phyloP scores from a whole-genome alignment of 2,797 vertebrate species.

The Enteromius unitaeniatus region DNA sequence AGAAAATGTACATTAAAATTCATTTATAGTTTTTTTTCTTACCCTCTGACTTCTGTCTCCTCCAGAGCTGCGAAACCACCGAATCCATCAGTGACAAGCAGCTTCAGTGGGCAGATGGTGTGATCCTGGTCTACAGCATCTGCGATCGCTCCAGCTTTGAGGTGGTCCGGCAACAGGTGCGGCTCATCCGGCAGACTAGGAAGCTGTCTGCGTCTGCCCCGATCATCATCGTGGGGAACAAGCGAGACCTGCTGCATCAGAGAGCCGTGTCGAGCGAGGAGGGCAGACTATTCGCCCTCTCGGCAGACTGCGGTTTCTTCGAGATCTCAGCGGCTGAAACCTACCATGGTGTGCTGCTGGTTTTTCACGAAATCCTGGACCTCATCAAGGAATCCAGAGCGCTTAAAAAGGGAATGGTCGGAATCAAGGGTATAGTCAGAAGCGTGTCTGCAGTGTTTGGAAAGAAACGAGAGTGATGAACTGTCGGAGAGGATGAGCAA shows the following conservation, averaged over 20 bases:
- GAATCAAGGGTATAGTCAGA: slow-evolving; percentile 78
- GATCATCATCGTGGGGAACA: slow-evolving; percentile 82
- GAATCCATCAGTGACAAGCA: slow-evolving; percentile 70
- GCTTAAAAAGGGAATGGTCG: slow-evolving; percentile 67
- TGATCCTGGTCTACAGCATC: slow-evolving; percentile 84
- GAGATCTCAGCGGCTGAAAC: slow-evolving; percentile 83
- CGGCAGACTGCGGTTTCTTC: slow-evolving; percentile 79
- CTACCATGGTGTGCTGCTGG: slow-evolving; percentile 79
- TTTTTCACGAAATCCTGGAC: slow-evolving; percentile 79
- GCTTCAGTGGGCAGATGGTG: slow-evolving; percentile 81
- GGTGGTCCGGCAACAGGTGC: slow-evolving; percentile 72
- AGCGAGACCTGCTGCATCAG: slow-evolving; percentile 80
- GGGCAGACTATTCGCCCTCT: slow-evolving; percentile 76
- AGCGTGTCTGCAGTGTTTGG: slow-evolving; percentile 82
- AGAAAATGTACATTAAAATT: not conserved
- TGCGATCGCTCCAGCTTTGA: slow-evolving; percentile 83
- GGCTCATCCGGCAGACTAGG: slow-evolving; percentile 65
- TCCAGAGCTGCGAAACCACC: slow-evolving; percentile 61
- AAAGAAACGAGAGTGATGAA: slow-evolving; percentile 73
- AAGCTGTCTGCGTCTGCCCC: slow-evolving; percentile 64
- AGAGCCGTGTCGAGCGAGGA: slow-evolving; percentile 80
- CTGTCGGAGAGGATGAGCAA: not conserved
- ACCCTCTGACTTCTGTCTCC: not conserved
- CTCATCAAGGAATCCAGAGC: slow-evolving; percentile 72
- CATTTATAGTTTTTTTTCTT: not conserved